Percentiles rank a stretch among this genome's conserved stretches.
These are phyloP conservation scores for Gymnosoma rotundatum DNA, from an alignment of 2,888 invertebrate species.

Conservation along the genomic window DNA sequence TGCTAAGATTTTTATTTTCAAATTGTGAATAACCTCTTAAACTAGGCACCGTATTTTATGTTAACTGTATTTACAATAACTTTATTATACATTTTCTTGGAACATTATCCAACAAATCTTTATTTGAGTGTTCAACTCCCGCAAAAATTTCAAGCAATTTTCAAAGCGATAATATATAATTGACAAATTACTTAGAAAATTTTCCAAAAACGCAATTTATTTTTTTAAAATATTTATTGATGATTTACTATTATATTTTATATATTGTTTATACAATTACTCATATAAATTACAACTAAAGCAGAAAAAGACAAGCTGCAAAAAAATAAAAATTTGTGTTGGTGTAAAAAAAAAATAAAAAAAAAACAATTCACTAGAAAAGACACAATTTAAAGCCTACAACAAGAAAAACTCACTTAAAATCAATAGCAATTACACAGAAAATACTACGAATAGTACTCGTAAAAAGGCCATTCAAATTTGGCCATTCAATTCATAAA, in stretches of 20 bases:
- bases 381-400: conserved; percentile 23
- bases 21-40: background rate
- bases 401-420: background rate
- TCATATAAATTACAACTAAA: conserved; percentile 28
- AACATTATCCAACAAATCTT: background rate
- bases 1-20: background rate
- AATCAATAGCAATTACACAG: background rate
- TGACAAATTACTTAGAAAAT: conserved; percentile 54
- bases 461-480: conserved; percentile 18
- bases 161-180: conserved; percentile 49
- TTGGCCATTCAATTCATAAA: conserved; percentile 41
- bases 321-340: conserved; percentile 48
- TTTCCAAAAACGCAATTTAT: conserved; percentile 4
- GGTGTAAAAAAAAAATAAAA: conserved; percentile 16
- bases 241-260: conserved; percentile 31
- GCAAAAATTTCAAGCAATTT: conserved; percentile 30
- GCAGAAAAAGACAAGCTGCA: background rate
- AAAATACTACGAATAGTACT: background rate
- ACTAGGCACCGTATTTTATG: background rate
- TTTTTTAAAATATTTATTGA: conserved; percentile 38
- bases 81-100: background rate
- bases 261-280: conserved; percentile 32
- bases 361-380: no score
- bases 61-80: background rate
- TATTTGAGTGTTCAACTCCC: conserved; percentile 31